Conservation (phyloP, 2,113 vertebrate species). For the Acrocephalus kingi region DNA sequence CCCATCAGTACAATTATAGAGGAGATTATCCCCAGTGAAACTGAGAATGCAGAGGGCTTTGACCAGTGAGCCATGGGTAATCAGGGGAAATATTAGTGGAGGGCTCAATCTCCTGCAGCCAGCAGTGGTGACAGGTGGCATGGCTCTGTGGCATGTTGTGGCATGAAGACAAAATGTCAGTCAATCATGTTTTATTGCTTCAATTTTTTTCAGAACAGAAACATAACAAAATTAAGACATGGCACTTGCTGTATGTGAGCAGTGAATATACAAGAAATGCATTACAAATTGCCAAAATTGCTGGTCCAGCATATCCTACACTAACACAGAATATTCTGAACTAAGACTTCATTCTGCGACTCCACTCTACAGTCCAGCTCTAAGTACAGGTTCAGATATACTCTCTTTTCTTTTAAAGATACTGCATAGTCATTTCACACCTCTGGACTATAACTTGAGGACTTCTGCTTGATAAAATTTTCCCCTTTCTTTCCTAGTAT, state of each 20-base stretch:
- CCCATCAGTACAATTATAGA: neutral
- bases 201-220: neutral
- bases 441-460: neutral
- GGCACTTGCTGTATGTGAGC: neutral
- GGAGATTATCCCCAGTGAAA: neutral
- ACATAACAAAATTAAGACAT: neutral
- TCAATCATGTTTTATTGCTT: conserved; percentile 26
- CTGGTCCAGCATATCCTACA: neutral
- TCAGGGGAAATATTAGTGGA: neutral
- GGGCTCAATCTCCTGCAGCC: neutral
- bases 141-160: neutral
- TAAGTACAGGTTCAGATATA: neutral
- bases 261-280: neutral
- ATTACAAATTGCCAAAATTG: neutral
- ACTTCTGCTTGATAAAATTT: neutral
- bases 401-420: neutral
- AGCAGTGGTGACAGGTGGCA: neutral
- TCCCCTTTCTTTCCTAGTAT: neutral
- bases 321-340: neutral
- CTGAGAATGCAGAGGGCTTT: neutral
- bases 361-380: neutral
- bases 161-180: neutral
- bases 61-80: neutral
- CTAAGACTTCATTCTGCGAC: neutral
- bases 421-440: neutral